A percentile compares a stretch with the other conserved stretches of the same genome.
Conservation (phyloP, 2,113 vertebrate genomes). For the Dasyprocta punctata region DNA sequence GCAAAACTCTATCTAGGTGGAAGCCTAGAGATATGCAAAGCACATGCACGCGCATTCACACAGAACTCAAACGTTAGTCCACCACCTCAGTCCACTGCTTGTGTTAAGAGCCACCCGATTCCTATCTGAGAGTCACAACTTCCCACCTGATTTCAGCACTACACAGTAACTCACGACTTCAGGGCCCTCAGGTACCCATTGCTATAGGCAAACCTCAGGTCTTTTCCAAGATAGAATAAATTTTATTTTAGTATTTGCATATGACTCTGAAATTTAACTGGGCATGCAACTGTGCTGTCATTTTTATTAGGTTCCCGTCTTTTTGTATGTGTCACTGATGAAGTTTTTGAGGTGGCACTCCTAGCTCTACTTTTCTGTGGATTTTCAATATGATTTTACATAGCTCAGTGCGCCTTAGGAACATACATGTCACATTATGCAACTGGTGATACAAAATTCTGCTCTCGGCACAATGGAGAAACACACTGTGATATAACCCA, state of each 20-base stretch:
- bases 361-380: neutral
- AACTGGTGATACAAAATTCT: neutral
- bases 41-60: neutral
- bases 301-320: neutral
- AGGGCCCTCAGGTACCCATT: neutral
- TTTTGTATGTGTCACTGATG: neutral
- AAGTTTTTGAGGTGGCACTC: neutral
- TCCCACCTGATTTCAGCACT: neutral
- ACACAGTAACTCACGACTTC: neutral
- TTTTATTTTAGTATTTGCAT: neutral
- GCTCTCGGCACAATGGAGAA: neutral
- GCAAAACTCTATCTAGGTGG: neutral
- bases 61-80: neutral
- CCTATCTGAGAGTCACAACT: neutral
- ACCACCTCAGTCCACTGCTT: neutral
- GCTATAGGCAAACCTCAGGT: neutral
- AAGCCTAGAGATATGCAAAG: neutral
- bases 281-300: neutral
- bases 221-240: neutral
- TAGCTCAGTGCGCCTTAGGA: neutral
- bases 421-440: neutral
- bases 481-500: neutral
- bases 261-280: neutral
- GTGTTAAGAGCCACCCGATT: neutral
- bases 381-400: neutral